Evolutionary conservation across 2,797 vertebrate genomes (phyloP), one percentile per base, ranked within the genome.

Genomic region (Catharus ustulatus): DNA sequence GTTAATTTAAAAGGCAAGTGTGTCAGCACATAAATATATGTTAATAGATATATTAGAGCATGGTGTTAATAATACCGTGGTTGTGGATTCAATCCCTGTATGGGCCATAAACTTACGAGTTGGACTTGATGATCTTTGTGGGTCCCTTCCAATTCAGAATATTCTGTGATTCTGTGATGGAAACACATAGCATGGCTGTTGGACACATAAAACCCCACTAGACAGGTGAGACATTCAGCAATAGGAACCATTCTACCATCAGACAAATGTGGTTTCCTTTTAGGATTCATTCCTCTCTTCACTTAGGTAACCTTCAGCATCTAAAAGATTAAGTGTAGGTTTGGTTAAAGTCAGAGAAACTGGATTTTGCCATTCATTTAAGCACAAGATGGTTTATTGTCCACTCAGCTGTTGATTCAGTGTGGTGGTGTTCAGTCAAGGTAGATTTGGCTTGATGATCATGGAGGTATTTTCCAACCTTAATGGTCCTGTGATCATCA

Each of bases 201-300:
- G 42, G 38, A 82, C 15, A 61, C 24, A 15, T 22, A 76, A 45
- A 40, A 71, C 7, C 5, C 13, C 40, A 20, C 43, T 24, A 22
- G n/a, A n/a, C 3, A 78, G 10, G 16, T 51, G 36, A 82, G 38
- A 29, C 30, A 32, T 57, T 74, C 13, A 24, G 11, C 29, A 77
- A 11, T 4, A 64, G 1, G 19, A 57, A 34, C 24, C 1, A 16
- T 26, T 34, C 9, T 27, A 6, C 10, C 18, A 27, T 54, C 36
- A 49, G 46, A 61, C 1, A 81, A 57, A 68, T 0, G 0, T 4
- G 4, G 2, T 71, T 3, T 76, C 19, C 13, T 3, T 73, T 32
- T 42, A 76, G 42, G 26, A 71, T 52, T 85, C 2, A 14, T 76
- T 87, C 18, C 13, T 75, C 6, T 84, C n/a, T 54, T 89, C 15